phyloP scores from a whole-genome alignment of 2,113 vertebrate species.

The Mobula birostris region DNA sequence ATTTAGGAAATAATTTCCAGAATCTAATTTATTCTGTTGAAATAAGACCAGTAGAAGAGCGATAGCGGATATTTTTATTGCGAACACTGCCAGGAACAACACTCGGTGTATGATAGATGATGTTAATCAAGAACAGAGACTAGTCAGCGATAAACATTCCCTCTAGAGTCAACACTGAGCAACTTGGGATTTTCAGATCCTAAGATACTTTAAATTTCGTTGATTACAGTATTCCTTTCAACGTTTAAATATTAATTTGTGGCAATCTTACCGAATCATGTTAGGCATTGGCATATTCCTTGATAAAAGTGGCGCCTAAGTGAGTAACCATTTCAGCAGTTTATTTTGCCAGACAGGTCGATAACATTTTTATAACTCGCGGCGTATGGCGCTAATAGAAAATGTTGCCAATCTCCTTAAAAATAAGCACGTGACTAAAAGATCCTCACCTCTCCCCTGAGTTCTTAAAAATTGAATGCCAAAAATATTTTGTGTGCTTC shows the following conservation, averaged over 20 bases:
- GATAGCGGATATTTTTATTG: neutral
- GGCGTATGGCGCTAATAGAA: neutral
- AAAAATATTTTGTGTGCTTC: neutral
- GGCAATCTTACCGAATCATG: neutral
- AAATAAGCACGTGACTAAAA: no score
- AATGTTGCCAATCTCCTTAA: neutral
- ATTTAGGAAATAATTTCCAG: neutral
- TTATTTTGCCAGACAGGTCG: neutral
- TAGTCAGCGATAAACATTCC: constrained; percentile 1
- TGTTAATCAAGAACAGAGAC: neutral
- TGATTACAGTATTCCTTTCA: neutral
- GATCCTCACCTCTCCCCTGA: neutral
- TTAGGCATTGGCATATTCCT: no score
- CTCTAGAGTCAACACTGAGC: neutral
- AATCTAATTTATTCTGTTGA: neutral
- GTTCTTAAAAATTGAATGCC: neutral
- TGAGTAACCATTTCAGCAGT: neutral
- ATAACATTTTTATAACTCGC: neutral
- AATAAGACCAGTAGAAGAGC: neutral
- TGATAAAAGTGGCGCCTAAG: neutral
- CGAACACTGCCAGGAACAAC: neutral
- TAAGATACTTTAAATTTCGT: neutral
- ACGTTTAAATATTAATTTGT: neutral
- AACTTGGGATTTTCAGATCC: neutral
- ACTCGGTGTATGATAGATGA: neutral